phyloP scores from a whole-genome alignment of 2,113 vertebrate genomes.

The Clarias magur region DNA sequence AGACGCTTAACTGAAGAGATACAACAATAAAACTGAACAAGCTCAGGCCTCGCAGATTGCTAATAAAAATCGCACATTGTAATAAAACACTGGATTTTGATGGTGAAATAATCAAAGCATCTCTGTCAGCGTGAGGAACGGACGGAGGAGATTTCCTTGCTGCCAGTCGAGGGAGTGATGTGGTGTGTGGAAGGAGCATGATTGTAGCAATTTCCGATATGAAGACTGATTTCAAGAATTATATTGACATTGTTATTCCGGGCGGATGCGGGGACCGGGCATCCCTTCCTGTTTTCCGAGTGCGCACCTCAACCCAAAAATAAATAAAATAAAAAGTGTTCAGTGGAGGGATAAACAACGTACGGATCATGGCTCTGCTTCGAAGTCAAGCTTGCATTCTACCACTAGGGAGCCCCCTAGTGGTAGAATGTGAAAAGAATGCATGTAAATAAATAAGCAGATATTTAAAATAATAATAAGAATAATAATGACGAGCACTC shows the following conservation, averaged over 20 bases:
- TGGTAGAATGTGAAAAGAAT: background rate
- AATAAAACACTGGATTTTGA: background rate
- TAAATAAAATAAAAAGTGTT: background rate
- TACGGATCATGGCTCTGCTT: background rate
- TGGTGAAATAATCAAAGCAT: background rate
- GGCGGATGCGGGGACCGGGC: background rate
- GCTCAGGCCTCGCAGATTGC: background rate
- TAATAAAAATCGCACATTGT: background rate
- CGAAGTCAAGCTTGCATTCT: background rate
- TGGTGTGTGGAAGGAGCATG: background rate
- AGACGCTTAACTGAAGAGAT: background rate
- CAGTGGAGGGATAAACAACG: background rate
- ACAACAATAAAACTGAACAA: background rate
- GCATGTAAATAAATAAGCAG: background rate
- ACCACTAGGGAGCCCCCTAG: slow-evolving; percentile 17
- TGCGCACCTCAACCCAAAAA: background rate
- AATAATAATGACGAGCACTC: background rate
- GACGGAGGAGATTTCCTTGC: background rate
- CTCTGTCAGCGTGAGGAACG: background rate
- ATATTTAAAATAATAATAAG: background rate
- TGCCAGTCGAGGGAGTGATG: background rate
- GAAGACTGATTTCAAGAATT: background rate
- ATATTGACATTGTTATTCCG: background rate
- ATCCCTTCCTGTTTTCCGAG: background rate
- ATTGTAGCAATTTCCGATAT: background rate